These are phyloP conservation scores for Sitta carolinensis DNA, from an alignment of 2,797 vertebrate species.

Conservation along the genomic window DNA sequence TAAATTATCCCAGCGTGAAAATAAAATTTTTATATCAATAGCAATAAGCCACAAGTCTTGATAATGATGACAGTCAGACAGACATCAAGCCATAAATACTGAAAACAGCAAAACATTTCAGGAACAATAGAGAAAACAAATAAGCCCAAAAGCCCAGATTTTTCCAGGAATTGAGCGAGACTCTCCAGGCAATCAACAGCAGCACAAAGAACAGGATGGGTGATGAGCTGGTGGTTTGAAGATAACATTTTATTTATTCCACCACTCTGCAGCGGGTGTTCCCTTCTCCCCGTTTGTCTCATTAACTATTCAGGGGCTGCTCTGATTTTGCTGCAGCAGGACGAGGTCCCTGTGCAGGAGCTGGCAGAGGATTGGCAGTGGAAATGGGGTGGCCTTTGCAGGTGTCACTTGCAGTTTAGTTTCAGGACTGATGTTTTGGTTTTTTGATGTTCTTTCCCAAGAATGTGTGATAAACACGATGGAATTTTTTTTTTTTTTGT, in stretches of 20 bases:
- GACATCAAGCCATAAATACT: not conserved
- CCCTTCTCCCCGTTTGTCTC: not conserved
- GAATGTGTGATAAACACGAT: too few species aligned
- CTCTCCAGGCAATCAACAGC: not conserved
- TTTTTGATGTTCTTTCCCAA: too few species aligned
- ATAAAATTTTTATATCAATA: not conserved
- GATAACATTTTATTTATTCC: not conserved
- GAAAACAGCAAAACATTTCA: not conserved
- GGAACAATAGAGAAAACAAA: not conserved
- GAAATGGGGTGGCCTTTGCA: not conserved
- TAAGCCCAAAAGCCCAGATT: not conserved
- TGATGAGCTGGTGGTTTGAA: not conserved
- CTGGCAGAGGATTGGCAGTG: not conserved
- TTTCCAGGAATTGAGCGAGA: not conserved
- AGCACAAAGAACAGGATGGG: not conserved
- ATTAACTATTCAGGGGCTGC: not conserved
- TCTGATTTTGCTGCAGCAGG: not conserved
- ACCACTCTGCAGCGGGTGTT: not conserved
- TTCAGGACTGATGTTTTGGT: too few species aligned
- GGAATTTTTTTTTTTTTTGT: too few species aligned
- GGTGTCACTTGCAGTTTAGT: too few species aligned
- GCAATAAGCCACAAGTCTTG: not conserved
- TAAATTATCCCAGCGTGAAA: not conserved
- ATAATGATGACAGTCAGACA: not conserved
- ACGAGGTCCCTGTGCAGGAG: not conserved